Conservation (phyloP, 2,888 invertebrate genomes). For the Herminia tarsipennalis region DNA sequence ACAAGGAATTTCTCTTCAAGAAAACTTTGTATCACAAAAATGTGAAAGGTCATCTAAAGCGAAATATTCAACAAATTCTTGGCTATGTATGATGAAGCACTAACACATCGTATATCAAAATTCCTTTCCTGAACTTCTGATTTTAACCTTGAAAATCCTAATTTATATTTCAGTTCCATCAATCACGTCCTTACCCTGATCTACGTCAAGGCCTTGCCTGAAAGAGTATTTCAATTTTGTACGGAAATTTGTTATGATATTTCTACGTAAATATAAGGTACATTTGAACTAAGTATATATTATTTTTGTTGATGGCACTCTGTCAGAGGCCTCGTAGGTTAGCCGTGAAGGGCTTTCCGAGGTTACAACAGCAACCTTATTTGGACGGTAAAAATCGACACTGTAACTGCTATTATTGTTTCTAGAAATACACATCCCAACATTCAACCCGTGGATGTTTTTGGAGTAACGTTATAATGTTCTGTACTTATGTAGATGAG, state of each 20-base stretch:
- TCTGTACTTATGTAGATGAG: too few species aligned
- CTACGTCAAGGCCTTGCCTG: not conserved
- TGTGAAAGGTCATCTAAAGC: too few species aligned
- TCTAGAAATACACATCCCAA: too few species aligned
- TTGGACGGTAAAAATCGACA: slow-evolving; percentile 44
- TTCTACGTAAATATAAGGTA: not conserved
- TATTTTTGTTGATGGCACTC: slow-evolving; percentile 69
- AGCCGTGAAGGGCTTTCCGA: slow-evolving; percentile 76
- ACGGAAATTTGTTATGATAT: too few species aligned
- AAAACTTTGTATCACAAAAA: too few species aligned
- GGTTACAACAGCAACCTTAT: slow-evolving; percentile 63
- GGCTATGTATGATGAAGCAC: too few species aligned
- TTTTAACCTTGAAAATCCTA: slow-evolving; percentile 1
- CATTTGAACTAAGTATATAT: slow-evolving; percentile 56
- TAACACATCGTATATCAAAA: not conserved
- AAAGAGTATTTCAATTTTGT: not conserved
- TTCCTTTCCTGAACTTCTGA: not conserved
- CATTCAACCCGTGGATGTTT: too few species aligned
- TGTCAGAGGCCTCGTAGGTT: slow-evolving; percentile 75
- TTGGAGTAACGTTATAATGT: too few species aligned
- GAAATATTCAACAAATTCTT: too few species aligned
- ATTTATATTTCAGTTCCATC: not conserved
- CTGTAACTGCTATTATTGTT: slow-evolving; percentile 9
- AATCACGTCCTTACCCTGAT: slow-evolving; percentile 7
- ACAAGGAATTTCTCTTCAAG: too few species aligned